phyloP scores from a whole-genome alignment of 1,140 invertebrate species.

The Drosophila baimaii region DNA sequence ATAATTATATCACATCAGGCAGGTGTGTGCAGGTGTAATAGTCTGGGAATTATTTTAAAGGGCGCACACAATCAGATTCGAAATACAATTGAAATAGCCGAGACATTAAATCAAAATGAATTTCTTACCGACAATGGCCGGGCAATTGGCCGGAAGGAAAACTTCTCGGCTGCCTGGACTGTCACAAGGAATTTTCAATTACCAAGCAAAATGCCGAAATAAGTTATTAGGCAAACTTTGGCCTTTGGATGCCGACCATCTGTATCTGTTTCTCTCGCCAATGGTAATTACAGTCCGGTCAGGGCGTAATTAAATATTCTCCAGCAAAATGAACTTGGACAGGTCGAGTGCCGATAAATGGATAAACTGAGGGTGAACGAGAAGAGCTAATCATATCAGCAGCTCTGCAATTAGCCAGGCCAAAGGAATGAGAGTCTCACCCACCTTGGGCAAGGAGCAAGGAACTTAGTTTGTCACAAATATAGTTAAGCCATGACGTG shows the following conservation, averaged over 20 bases:
- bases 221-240: slow-evolving; percentile 73
- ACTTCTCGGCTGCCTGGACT: slow-evolving; percentile 16
- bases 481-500: not conserved
- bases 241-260: slow-evolving; percentile 11
- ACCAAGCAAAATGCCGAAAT: slow-evolving; percentile 67
- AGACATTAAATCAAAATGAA: slow-evolving; percentile 68
- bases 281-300: slow-evolving; percentile 48
- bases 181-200: slow-evolving; percentile 76
- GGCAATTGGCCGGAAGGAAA: slow-evolving; percentile 32
- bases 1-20: slow-evolving; percentile 56
- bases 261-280: slow-evolving; percentile 24
- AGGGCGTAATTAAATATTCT: slow-evolving; percentile 67
- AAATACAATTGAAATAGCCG: slow-evolving; percentile 25
- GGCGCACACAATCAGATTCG: slow-evolving; percentile 34
- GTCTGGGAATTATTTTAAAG: slow-evolving; percentile 24
- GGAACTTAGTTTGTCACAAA: not conserved
- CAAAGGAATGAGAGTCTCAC: not conserved
- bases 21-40: slow-evolving; percentile 36
- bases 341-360: slow-evolving; percentile 9
- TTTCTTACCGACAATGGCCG: slow-evolving; percentile 40
- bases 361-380: slow-evolving; percentile 16
- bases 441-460: not conserved
- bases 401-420: slow-evolving; percentile 17
- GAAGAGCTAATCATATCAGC: slow-evolving; percentile 44
- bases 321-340: slow-evolving; percentile 41